Percentiles rank a stretch among this genome's conserved stretches.
Conservation (phyloP, 2,888 invertebrate genomes). For the Spisula subtruncata region DNA sequence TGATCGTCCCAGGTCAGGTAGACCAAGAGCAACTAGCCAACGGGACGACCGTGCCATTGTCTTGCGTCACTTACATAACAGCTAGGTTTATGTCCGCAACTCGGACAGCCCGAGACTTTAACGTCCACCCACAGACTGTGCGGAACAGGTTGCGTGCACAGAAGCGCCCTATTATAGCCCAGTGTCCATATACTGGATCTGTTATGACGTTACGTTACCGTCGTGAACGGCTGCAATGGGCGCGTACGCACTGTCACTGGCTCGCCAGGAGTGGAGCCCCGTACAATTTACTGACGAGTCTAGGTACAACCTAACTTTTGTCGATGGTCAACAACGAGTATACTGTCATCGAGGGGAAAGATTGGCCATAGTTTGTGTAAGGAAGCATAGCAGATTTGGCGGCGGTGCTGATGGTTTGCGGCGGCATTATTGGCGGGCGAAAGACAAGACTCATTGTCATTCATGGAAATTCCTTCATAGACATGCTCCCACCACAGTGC, state of each 20-base stretch:
- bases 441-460: constrained; percentile 10
- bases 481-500: constrained; percentile 21
- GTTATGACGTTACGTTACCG: too few species aligned
- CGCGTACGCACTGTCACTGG: constrained; percentile 27
- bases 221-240: constrained; percentile 16
- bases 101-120: too few species aligned
- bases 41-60: constrained; percentile 30
- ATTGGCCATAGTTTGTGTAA: constrained; percentile 28
- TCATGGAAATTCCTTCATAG: constrained; percentile 27
- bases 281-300: constrained; percentile 50
- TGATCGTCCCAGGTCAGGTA: constrained; percentile 20
- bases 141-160: background rate
- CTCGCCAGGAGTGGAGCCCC: constrained; percentile 32
- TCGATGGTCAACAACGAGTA: background rate
- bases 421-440: constrained; percentile 14
- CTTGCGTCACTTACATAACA: constrained; percentile 36
- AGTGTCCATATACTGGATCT: too few species aligned
- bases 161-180: too few species aligned
- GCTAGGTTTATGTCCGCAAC: constrained; percentile 35
- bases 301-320: constrained; percentile 7
- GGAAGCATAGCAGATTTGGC: constrained; percentile 28
- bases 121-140: too few species aligned
- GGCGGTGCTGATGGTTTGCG: constrained; percentile 29
- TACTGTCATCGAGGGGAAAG: background rate
- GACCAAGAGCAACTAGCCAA: constrained; percentile 26